These are phyloP conservation scores for Scytalopus superciliaris DNA, from an alignment of 2,113 vertebrate genomes.

Conservation along the genomic window DNA sequence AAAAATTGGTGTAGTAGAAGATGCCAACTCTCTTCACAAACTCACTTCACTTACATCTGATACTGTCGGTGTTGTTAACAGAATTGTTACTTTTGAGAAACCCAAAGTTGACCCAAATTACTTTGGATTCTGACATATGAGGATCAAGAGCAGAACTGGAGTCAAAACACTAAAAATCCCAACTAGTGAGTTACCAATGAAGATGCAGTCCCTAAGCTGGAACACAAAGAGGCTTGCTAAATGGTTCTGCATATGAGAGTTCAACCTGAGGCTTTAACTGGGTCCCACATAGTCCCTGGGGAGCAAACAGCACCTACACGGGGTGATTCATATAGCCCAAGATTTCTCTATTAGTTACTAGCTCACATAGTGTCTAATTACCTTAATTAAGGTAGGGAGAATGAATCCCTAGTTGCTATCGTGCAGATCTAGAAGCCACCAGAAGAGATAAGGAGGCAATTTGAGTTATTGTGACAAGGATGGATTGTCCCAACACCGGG, in stretches of 20 bases:
- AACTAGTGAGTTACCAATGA: neutral
- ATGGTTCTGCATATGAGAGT: neutral
- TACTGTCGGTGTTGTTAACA: neutral
- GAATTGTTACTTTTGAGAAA: neutral
- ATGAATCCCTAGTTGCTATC: neutral
- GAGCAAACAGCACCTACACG: neutral
- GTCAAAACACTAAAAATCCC: neutral
- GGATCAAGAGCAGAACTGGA: neutral
- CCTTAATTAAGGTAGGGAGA: neutral
- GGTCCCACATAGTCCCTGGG: neutral
- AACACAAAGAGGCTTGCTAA: neutral
- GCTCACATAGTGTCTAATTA: neutral
- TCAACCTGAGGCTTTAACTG: neutral
- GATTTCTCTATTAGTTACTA: neutral
- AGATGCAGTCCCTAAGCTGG: neutral
- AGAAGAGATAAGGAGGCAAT: neutral
- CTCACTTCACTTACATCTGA: neutral
- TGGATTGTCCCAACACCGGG: neutral
- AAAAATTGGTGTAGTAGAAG: neutral
- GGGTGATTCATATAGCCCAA: neutral
- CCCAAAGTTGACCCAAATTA: neutral
- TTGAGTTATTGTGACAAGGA: neutral
- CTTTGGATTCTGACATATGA: neutral
- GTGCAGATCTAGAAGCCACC: neutral
- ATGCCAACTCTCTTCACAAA: neutral